Evolutionary conservation across 2,888 invertebrate species (phyloP).

Genomic region (Mythimna lalbum): DNA sequence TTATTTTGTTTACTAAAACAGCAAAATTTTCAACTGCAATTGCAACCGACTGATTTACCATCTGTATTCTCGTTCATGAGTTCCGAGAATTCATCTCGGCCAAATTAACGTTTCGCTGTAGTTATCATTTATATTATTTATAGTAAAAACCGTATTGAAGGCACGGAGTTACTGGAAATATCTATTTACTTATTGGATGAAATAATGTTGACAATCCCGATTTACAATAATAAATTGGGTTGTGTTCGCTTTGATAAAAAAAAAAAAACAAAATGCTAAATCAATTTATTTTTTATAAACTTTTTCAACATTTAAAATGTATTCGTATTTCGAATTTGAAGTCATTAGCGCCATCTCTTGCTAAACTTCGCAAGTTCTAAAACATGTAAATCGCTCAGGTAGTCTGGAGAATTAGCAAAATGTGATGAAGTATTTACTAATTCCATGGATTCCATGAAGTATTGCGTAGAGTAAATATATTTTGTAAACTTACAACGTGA

Average conservation of each 20-base stretch:
- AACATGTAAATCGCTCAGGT: background rate
- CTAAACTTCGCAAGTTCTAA: background rate
- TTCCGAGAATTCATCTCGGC: conserved; percentile 38
- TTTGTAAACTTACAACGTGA: background rate
- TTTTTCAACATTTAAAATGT: background rate
- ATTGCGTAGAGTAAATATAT: too few species aligned
- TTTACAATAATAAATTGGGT: background rate
- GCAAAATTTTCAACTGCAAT: conserved; percentile 4
- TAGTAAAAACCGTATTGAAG: conserved; percentile 13
- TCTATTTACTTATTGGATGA: conserved; percentile 8
- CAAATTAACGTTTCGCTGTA: conserved; percentile 35
- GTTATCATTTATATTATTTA: conserved; percentile 20
- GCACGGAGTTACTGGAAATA: conserved; percentile 17
- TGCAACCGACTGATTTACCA: conserved; percentile 12
- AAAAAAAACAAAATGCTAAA: background rate
- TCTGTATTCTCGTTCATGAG: conserved; percentile 4
- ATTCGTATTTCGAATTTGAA: background rate
- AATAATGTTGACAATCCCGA: background rate
- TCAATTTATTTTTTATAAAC: background rate
- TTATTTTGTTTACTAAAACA: conserved; percentile 19
- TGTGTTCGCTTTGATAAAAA: background rate
- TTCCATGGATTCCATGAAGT: too few species aligned
- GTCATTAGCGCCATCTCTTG: conserved; percentile 51
- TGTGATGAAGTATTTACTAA: background rate
- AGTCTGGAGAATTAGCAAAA: background rate